phyloP scores from a whole-genome alignment of 2,797 vertebrate species.

The Notoglanidium macrostoma region DNA sequence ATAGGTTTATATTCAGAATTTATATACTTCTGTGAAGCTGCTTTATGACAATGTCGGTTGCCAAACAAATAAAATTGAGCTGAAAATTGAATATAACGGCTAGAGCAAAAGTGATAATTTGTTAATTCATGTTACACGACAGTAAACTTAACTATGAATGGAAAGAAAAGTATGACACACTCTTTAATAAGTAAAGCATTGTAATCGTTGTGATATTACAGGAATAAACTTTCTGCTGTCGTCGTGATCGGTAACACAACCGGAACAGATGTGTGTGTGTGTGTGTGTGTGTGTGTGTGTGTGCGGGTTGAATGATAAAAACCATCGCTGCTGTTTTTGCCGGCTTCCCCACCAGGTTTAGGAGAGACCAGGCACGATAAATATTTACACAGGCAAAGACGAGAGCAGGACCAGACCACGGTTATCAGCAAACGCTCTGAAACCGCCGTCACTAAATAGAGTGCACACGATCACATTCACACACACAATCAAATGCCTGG shows the following conservation, averaged over 20 bases:
- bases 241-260: neutral
- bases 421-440: constrained; percentile 43
- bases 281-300: neutral
- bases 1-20: too few relatives aligned
- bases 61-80: too few relatives aligned
- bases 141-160: neutral
- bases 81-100: neutral
- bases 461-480: neutral
- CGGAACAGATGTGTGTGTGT: constrained; percentile 8
- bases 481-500: neutral
- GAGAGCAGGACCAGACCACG: constrained; percentile 35
- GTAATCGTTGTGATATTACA: neutral
- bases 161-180: neutral
- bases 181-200: neutral
- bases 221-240: neutral
- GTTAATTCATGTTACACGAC: neutral
- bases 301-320: neutral
- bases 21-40: too few relatives aligned
- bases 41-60: too few relatives aligned
- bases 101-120: neutral
- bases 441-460: constrained; percentile 8
- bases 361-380: constrained; percentile 37
- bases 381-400: constrained; percentile 48
- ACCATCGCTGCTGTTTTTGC: neutral
- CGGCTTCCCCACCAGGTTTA: neutral